Conservation (phyloP, 2,113 vertebrate genomes). For the Rhineura floridana region DNA sequence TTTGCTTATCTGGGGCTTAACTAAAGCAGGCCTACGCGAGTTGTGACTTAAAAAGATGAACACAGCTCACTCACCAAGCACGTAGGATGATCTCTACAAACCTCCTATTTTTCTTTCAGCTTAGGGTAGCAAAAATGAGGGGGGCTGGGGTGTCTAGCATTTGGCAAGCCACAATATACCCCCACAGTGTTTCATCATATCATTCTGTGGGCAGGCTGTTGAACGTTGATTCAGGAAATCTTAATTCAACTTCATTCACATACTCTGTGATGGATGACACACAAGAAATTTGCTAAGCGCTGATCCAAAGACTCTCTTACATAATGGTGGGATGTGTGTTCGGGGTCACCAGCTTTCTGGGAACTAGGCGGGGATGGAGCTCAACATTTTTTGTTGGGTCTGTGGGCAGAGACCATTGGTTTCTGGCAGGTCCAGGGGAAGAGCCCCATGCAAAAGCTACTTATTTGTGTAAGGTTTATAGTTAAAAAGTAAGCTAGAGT, state of each 20-base stretch:
- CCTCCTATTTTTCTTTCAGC: too few species aligned
- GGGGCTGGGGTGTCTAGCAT: too few species aligned
- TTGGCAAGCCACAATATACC: not conserved
- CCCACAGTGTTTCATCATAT: not conserved
- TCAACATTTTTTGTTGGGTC: not conserved
- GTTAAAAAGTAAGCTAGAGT: not conserved
- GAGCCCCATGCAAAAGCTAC: not conserved
- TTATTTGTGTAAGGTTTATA: not conserved
- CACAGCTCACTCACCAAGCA: not conserved
- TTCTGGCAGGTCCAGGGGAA: not conserved
- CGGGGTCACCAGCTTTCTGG: not conserved
- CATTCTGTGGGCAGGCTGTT: not conserved
- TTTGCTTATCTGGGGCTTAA: not conserved
- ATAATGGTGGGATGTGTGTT: not conserved
- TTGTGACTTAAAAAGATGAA: not conserved
- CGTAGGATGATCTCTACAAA: not conserved
- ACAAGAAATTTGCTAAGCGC: not conserved
- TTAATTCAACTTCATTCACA: not conserved
- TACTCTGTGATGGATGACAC: not conserved
- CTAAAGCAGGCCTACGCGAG: not conserved
- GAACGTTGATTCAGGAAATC: not conserved
- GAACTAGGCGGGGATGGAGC: not conserved
- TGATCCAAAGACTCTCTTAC: too few species aligned
- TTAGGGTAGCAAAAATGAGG: too few species aligned
- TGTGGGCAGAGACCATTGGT: not conserved